phyloP scores from a whole-genome alignment of 1,140 invertebrate genomes.

The Euura saliciscinereae region DNA sequence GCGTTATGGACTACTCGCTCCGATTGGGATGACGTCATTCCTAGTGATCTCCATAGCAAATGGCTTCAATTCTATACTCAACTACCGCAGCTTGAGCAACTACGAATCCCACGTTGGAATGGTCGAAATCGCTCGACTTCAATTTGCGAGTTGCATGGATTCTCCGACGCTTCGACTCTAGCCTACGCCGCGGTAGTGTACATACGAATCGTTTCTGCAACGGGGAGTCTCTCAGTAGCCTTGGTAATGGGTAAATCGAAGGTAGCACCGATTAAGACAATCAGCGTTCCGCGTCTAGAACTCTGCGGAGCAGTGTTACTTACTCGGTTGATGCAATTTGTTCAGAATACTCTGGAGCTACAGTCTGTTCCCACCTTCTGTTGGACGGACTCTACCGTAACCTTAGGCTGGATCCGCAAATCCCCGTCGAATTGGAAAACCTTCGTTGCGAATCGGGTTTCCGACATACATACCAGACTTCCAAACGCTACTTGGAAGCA shows the following conservation, averaged over 20 bases:
- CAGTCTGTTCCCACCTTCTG: no score
- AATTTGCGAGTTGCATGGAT: constrained; percentile 28
- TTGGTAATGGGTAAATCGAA: constrained; percentile 23
- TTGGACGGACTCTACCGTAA: no score
- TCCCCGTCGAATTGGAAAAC: constrained; percentile 27
- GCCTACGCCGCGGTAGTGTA: constrained; percentile 33
- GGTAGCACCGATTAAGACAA: constrained; percentile 28
- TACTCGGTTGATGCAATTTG: constrained; percentile 6
- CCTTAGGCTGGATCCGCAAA: constrained; percentile 36
- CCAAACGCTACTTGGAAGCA: constrained; percentile 2
- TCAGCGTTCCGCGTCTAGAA: constrained; percentile 22
- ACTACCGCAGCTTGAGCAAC: no score
- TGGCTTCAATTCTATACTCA: no score
- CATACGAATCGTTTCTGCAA: constrained; percentile 2
- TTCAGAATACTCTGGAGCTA: no score
- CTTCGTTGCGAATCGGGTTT: constrained; percentile 45
- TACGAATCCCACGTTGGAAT: no score
- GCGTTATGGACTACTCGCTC: no score
- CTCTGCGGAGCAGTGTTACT: constrained; percentile 13
- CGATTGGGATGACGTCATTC: no score
- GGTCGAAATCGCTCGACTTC: no score
- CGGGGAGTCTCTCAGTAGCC: constrained; percentile 1
- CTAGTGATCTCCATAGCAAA: no score
- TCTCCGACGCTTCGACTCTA: constrained; percentile 32
- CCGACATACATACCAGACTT: constrained; percentile 37